A percentile compares a stretch with the other conserved stretches of the same genome.
Conservation (phyloP, 1,140 invertebrate genomes). For the Drosophila athabasca region DNA sequence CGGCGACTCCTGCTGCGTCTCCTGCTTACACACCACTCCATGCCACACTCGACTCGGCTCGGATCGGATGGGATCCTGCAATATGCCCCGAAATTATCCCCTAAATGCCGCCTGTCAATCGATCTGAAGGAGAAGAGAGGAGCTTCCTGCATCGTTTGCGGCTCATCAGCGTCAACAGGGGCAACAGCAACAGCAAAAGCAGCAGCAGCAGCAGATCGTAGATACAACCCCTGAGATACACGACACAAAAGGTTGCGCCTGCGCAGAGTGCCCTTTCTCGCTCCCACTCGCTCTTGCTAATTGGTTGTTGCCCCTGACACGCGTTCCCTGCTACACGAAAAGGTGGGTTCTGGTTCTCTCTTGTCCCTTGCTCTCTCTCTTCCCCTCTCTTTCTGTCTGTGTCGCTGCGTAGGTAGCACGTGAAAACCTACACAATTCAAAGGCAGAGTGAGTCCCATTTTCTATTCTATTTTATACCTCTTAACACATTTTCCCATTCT, state of each 20-base stretch:
- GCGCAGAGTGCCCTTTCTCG: constrained; percentile 35
- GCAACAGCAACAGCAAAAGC: constrained; percentile 12
- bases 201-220: constrained; percentile 8
- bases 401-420: too few relatives aligned
- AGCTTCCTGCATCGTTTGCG: constrained; percentile 76
- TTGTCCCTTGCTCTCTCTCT: neutral
- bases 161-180: constrained; percentile 68
- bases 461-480: constrained; percentile 18
- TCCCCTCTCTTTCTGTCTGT: neutral
- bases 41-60: constrained; percentile 5
- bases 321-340: constrained; percentile 65
- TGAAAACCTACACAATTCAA: constrained; percentile 12
- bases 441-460: constrained; percentile 29
- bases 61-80: constrained; percentile 46
- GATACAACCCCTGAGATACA: constrained; percentile 50
- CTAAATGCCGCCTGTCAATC: constrained; percentile 74
- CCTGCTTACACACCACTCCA: constrained; percentile 49
- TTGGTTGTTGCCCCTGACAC: constrained; percentile 73
- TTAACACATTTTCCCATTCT: constrained; percentile 53
- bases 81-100: constrained; percentile 72
- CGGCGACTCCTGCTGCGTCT: constrained; percentile 61
- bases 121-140: constrained; percentile 30
- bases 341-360: constrained; percentile 43
- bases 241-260: constrained; percentile 59
- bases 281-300: constrained; percentile 45